Evolutionary conservation across 2,797 vertebrate genomes (phyloP).

Genomic region (Lithobates pipiens): DNA sequence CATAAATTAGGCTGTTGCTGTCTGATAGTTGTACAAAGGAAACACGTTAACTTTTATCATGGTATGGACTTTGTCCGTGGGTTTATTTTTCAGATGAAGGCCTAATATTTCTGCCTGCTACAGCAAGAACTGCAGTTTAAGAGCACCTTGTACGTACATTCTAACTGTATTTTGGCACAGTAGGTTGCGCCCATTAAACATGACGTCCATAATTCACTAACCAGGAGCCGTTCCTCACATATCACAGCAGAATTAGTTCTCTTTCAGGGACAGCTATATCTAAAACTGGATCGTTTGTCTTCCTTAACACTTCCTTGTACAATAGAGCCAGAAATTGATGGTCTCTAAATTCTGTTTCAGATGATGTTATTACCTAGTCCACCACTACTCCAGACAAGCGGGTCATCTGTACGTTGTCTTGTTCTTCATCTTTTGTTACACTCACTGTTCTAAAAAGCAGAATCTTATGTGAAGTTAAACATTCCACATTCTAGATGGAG

Average conservation of each 20-base stretch:
- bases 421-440: not conserved
- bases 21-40: not conserved
- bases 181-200: not conserved
- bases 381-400: not conserved
- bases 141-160: not conserved
- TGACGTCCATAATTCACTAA: not conserved
- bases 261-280: not conserved
- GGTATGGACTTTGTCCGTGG: no score
- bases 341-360: conserved; percentile 14
- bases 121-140: not conserved
- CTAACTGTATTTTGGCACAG: not conserved
- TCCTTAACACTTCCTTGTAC: not conserved
- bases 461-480: conserved; percentile 2
- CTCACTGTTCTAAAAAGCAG: conserved; percentile 1
- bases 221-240: not conserved
- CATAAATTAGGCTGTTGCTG: not conserved
- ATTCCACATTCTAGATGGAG: not conserved
- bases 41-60: not conserved
- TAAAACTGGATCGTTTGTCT: not conserved
- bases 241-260: not conserved
- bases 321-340: not conserved
- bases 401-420: not conserved
- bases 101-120: not conserved
- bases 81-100: not conserved
- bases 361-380: not conserved